Evolutionary conservation across 2,797 vertebrate genomes (phyloP), one percentile per base, ranked within the genome.

Genomic region (Perodicticus potto): DNA sequence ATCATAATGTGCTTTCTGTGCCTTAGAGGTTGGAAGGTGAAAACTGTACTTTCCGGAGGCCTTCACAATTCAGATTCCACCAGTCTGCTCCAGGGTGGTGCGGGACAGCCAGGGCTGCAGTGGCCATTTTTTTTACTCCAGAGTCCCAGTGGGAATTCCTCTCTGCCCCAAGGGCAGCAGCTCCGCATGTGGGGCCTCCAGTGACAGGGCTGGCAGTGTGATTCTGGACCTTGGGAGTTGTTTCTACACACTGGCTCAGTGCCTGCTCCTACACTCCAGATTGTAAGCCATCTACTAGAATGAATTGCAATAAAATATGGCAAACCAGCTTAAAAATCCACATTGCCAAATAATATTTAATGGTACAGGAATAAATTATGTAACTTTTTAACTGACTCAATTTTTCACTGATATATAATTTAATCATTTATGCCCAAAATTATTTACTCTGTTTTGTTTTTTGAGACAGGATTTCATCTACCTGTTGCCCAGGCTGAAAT

Each of bases 101-200:
- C 16, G 25, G 7, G 1, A 1, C 0, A 1, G 34, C 13, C 17
- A 20, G 3, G 8, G 5, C 3, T 0, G 23, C 43, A 0, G 29
- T 2, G 0, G 27, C 11, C 13, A 13, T 5, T 37, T 89, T 13
- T 5, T 37, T 86, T n/a, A n/a, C n/a, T n/a, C n/a, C n/a, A n/a
- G 20, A 73, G 61, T 1, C 11, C 27, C 5, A 11, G 4, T 11
- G 3, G 25, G 9, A 0, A 9, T 23, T 25, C 23, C 43, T 25
- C 92, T 53, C 20, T 16, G 63, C 20, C 32, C 45, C 11, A 12
- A 49, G 45, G 2, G 3, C 34, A 2, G 2, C 25, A 27, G 22
- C 4, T 49, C 45, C 2, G 45, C 45, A 49, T 49, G 45, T 12
- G 3, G 45, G 32, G 34, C 3, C 23, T 5, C 2, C 34, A 1